A percentile compares a stretch with the other conserved stretches of the same genome.
These are phyloP conservation scores for Homalodisca vitripennis DNA, from an alignment of 1,140 invertebrate genomes.

Conservation along the genomic window DNA sequence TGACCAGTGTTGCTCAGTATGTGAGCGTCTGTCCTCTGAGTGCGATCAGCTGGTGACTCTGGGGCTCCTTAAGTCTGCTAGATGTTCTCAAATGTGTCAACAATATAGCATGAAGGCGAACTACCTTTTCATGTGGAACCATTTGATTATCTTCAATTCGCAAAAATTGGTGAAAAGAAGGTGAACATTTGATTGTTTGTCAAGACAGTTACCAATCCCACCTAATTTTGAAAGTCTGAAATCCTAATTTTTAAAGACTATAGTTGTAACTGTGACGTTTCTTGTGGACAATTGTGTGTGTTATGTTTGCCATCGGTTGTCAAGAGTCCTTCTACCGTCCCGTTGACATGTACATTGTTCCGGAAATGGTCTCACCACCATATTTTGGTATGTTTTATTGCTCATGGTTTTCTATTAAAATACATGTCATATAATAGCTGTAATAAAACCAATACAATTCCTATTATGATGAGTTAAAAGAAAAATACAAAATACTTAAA, in stretches of 20 bases:
- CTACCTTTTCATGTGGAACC: slow-evolving; percentile 85
- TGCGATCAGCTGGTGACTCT: background rate
- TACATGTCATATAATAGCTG: background rate
- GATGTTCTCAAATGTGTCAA: slow-evolving; percentile 39
- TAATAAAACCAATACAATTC: background rate
- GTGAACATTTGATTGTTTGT: slow-evolving; percentile 46
- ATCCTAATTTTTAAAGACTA: slow-evolving; percentile 27
- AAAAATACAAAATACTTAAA: background rate
- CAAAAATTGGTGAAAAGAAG: slow-evolving; percentile 88
- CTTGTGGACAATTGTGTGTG: slow-evolving; percentile 14
- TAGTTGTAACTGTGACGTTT: no score
- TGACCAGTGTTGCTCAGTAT: background rate
- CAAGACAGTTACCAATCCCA: slow-evolving; percentile 16
- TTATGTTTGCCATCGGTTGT: slow-evolving; percentile 19
- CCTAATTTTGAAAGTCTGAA: slow-evolving; percentile 25
- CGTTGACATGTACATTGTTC: background rate
- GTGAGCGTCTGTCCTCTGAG: background rate
- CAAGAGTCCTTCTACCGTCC: slow-evolving; percentile 5
- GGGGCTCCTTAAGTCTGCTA: slow-evolving; percentile 21
- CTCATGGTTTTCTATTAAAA: background rate
- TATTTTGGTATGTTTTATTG: slow-evolving; percentile 3
- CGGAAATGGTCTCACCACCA: slow-evolving; percentile 5
- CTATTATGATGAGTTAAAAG: background rate
- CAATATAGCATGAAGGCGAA: slow-evolving; percentile 60
- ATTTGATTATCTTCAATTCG: slow-evolving; percentile 85